Base-by-base conservation (phyloP, 1,140 invertebrate species). In the Platorchestia sp. region DNA sequence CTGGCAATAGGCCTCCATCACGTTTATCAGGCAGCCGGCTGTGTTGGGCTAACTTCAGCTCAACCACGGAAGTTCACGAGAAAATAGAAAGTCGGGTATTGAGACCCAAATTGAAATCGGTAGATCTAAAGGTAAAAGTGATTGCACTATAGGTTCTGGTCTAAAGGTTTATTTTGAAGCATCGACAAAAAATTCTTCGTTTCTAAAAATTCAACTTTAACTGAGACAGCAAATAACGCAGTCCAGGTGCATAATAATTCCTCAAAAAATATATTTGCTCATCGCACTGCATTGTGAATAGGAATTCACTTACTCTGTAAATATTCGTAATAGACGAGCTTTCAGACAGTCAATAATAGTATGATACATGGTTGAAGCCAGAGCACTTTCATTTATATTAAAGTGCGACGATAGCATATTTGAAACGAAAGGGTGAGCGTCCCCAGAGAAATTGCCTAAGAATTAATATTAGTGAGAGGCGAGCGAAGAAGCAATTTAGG, bases 401-500 rank as follows among this genome's bases (percentile, higher is more conserved):
- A 27, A 75, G 3, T 75, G 36, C 36, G 27, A 75, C 10, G 36
- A 27, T 75, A 75, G 19, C 47, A 51, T 75, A 75, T 75, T 75
- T 75, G 10, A 75, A 75, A 75, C 59, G 59, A 90, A 41, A 45
- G 27, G 87, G 6, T 43, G 41, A 90, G 41, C 36, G 86, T 40
- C 86, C 7, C 36, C 36, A 7, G 41, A 27, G 87, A 14, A 90
- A 36, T 22, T 0, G 44, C 87, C 87, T 27, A 45, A 45, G 22
- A 93, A 93, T 44, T 93, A 40, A 93, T 93, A 93, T 45, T 44
- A 93, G 91, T 40, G 45, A 93, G 91, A 93, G 87, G 91, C 91
- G 91, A 93, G 91, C 91, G 36, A 42, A 47, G 91, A 93, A 93
- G 91, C 91, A 93, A 93, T 93, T 93, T 93, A 93, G 91, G 40